Base-by-base conservation (phyloP, 2,888 invertebrate genomes). In the Cerceris ruficornis region DNA sequence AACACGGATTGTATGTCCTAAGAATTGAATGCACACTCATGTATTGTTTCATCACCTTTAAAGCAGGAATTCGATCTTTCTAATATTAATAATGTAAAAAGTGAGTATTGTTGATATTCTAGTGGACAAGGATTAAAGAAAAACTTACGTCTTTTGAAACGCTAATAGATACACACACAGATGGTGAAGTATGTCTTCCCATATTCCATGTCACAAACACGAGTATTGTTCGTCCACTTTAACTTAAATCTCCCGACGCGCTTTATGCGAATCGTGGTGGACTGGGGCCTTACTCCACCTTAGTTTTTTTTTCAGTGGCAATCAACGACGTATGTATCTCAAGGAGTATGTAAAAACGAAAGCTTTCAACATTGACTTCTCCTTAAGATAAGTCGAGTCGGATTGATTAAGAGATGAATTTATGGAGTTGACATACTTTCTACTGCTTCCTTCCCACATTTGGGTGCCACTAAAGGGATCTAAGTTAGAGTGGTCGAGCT, bases 171-270 rank as follows among this genome's bases (percentile, higher is more conserved):
- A 78, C 60, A 66, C 55, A 50, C 58, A 67, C 49, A 65, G 75
- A 80, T 80, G 80, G 75, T 69, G 80, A 65, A 75, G 74, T 86
- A 68, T 66, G 84, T 85, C 86, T 85, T 85, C 84, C 84, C 84
- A 79, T 73, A 66, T 80, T 80, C 73, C 68, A 79, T 52, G 74
- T 85, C 69, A 75, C 81, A 77, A 70, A 81, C 52, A 70, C 50
- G 28, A 79, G 62, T 73, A 28, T 28, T 28, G 28, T 28, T 28
- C 28, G 28, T 28, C 28, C 28, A 28, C 28, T 28, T 28, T 28
- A 28, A 28, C 28, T 28, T 28, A 28, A 28, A 28, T 28, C 28
- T 28, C 4, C 4, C 4, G 28, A 28, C 4, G 28, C 28, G 28
- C 28, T 28, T 28, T 28, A 28, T 28, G 28, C 28, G 28, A 28